phyloP scores from a whole-genome alignment of 2,888 invertebrate species.

The Meiosimyza decipiens region DNA sequence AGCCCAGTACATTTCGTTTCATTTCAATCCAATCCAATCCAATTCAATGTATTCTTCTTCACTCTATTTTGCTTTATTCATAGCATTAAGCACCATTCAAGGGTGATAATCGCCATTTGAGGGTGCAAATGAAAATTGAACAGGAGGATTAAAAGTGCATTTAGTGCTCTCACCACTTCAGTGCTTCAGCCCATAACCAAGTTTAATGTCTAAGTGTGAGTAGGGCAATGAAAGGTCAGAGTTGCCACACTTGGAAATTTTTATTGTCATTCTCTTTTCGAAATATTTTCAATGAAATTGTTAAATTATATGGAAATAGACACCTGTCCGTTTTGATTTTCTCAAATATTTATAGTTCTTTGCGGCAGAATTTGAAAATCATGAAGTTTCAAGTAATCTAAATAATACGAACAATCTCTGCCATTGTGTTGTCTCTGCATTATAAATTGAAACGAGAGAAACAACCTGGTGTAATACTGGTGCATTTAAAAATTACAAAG shows the following conservation, averaged over 20 bases:
- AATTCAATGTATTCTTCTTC: constrained; percentile 6
- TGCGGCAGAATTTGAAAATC: too few species aligned
- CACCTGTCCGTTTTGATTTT: too few species aligned
- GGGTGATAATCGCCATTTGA: constrained; percentile 65
- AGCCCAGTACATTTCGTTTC: constrained; percentile 20
- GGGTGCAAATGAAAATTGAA: constrained; percentile 62
- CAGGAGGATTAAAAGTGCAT: constrained; percentile 64
- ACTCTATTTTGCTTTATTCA: constrained; percentile 46
- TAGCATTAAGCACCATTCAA: constrained; percentile 65
- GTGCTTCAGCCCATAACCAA: neutral
- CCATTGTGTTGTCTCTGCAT: too few species aligned
- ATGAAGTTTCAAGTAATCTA: too few species aligned
- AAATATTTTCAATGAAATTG: too few species aligned
- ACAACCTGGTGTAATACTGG: too few species aligned
- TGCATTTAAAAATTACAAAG: too few species aligned
- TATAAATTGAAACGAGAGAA: too few species aligned
- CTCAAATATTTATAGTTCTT: too few species aligned
- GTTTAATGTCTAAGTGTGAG: neutral
- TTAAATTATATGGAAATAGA: too few species aligned
- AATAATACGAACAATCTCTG: too few species aligned
- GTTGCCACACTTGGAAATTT: neutral
- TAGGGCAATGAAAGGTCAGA: neutral
- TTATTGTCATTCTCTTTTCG: too few species aligned
- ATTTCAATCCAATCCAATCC: constrained; percentile 33
- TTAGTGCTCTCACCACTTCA: constrained; percentile 52